phyloP scores from a whole-genome alignment of 2,888 invertebrate species.

The Conomelus anceps region DNA sequence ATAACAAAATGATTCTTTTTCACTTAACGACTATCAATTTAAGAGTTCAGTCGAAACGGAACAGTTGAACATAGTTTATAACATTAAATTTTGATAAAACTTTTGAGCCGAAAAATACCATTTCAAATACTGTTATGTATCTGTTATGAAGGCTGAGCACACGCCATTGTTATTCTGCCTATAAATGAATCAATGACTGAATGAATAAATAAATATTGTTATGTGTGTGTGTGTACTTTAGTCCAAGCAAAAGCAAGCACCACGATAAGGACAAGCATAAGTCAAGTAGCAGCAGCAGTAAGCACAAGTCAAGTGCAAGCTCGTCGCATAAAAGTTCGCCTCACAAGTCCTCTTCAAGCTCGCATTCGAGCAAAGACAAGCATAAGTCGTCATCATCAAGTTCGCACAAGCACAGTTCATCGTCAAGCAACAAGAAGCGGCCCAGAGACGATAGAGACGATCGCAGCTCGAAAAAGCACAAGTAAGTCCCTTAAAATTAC shows the following conservation, averaged over 20 bases:
- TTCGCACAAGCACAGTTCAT: slow-evolving; percentile 31
- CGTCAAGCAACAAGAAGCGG: slow-evolving; percentile 54
- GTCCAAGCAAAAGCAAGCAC: not conserved
- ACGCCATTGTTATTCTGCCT: too few relatives aligned
- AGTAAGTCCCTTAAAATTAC: too few relatives aligned
- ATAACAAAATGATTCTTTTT: too few relatives aligned
- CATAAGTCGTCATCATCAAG: slow-evolving; percentile 40
- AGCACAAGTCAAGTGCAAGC: slow-evolving; percentile 37
- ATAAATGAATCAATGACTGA: too few relatives aligned
- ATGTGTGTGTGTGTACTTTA: not conserved
- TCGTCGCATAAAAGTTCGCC: slow-evolving; percentile 30
- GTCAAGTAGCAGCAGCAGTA: slow-evolving; percentile 11
- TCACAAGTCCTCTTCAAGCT: slow-evolving; percentile 35
- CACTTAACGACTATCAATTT: too few relatives aligned
- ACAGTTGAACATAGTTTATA: too few relatives aligned
- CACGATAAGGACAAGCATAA: not conserved
- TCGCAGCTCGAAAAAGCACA: slow-evolving; percentile 62
- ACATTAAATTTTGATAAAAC: too few relatives aligned
- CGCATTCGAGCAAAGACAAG: slow-evolving; percentile 40
- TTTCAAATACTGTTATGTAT: too few relatives aligned
- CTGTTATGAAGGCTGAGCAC: too few relatives aligned
- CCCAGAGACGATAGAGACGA: slow-evolving; percentile 66
- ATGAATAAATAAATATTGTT: not conserved
- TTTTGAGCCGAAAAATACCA: too few relatives aligned
- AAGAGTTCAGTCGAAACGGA: too few relatives aligned